These are phyloP conservation scores for Dendrocincla tyrannina DNA, from an alignment of 2,797 vertebrate genomes.

Conservation along the genomic window DNA sequence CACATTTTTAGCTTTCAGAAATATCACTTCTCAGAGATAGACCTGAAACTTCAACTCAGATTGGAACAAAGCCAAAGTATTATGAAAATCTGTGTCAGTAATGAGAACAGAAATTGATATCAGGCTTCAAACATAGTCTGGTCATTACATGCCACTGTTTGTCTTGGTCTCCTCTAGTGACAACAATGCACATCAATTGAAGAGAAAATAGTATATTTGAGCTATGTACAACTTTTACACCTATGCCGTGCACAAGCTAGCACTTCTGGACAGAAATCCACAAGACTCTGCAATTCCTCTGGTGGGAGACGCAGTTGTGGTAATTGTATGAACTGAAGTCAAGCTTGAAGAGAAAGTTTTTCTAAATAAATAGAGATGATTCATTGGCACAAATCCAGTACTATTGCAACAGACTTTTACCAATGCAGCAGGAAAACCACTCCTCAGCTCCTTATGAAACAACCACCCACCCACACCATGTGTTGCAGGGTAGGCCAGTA, in stretches of 20 bases:
- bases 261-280: not conserved
- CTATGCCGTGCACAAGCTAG: not conserved
- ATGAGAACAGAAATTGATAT: not conserved
- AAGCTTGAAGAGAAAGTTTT: not conserved
- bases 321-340: not conserved
- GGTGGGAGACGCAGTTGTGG: not conserved
- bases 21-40: not conserved
- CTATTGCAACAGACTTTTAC: not conserved
- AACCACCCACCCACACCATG: not conserved
- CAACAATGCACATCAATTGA: not conserved
- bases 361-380: not conserved
- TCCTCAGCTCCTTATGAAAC: not conserved
- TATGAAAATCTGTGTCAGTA: not conserved
- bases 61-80: not conserved
- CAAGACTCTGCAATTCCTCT: not conserved
- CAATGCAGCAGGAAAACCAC: not conserved
- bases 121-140: not conserved
- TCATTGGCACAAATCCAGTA: not conserved
- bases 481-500: not conserved
- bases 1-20: not conserved
- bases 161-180: not conserved
- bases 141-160: not conserved
- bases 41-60: not conserved
- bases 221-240: not conserved
- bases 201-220: not conserved